Conservation (phyloP, 2,797 vertebrate genomes). For the Typhlichthys subterraneus region DNA sequence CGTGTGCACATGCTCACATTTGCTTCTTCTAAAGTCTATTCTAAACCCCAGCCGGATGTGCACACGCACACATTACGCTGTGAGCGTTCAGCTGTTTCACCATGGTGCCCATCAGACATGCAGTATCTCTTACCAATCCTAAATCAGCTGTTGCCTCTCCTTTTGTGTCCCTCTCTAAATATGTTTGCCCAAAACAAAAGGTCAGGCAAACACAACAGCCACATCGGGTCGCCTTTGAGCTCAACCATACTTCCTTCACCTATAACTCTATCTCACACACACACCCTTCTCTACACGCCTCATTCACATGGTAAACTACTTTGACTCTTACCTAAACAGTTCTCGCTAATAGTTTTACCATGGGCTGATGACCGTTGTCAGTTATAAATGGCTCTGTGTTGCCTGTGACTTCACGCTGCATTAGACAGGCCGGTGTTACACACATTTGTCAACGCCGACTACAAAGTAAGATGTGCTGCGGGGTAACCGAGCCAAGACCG, state of each 20-base stretch:
- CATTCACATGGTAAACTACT: conserved; percentile 58
- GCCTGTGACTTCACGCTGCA: conserved; percentile 38
- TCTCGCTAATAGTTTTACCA: conserved; percentile 39
- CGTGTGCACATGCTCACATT: not conserved
- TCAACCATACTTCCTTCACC: conserved; percentile 21
- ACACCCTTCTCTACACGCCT: conserved; percentile 19
- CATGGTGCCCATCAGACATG: conserved; percentile 77
- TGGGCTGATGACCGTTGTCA: conserved; percentile 51
- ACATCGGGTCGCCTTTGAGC: conserved; percentile 54
- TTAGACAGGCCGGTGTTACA: conserved; percentile 36
- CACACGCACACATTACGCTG: conserved; percentile 43
- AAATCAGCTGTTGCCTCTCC: conserved; percentile 68
- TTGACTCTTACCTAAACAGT: conserved; percentile 46
- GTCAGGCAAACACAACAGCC: conserved; percentile 69
- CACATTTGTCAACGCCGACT: conserved; percentile 38
- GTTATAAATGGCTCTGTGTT: conserved; percentile 51
- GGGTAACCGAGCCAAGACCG: conserved; percentile 41
- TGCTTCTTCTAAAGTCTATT: conserved; percentile 44
- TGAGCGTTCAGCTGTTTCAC: conserved; percentile 71
- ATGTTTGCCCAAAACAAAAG: conserved; percentile 81
- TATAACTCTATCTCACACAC: conserved; percentile 32
- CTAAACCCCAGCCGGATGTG: conserved; percentile 54
- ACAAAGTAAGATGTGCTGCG: conserved; percentile 27
- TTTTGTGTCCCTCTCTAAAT: conserved; percentile 71
- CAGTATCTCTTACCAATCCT: conserved; percentile 52